Evolutionary conservation across 2,888 invertebrate genomes (phyloP), one percentile per base, ranked within the genome.

Genomic region (Noctua fimbriata): DNA sequence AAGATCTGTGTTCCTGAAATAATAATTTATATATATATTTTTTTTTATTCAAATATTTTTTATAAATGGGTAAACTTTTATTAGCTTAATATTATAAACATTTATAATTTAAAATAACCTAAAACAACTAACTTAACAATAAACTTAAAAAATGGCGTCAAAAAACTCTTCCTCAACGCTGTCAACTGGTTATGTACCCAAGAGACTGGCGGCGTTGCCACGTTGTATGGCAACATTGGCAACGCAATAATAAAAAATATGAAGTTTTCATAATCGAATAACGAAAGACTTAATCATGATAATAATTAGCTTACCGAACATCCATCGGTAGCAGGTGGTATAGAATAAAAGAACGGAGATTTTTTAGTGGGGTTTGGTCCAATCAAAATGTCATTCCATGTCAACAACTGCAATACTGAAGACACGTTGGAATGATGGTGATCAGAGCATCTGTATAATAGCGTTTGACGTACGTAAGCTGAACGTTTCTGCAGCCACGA

Each of bases 321-420:
- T 44, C 47, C 67, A 73, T 67, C 67, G 18, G 24, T 32, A 3
- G 6, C 24, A 32, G 65, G 1, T 24, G 66, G 67, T 18, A 73
- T 47, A 47, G 73, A 49, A 73, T 66, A 73, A 73, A 67, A 73
- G 69, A 73, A 47, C 7, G 73, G 73, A 69, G 69, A 73, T n/a
- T 44, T 36, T n/a, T 9, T n/a, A 36, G 73, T 73, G 36, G 69
- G 73, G 0, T 73, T 47, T 67, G 47, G 47, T 21, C 32, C 73
- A 36, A 73, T 69, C 47, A 73, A 36, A 21, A 73, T 36, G 12
- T 73, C 73, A 73, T 73, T 73, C 73, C 73, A 73, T 9, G 32
- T 14, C 69, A 73, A 73, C 7, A 73, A 47, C 18, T 49, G 73
- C 32, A 73, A n/a, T 18, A 47, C 47, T 36, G 73, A 49, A 32